These are phyloP conservation scores for Monopis laevigella DNA, from an alignment of 2,888 invertebrate genomes.

Conservation along the genomic window DNA sequence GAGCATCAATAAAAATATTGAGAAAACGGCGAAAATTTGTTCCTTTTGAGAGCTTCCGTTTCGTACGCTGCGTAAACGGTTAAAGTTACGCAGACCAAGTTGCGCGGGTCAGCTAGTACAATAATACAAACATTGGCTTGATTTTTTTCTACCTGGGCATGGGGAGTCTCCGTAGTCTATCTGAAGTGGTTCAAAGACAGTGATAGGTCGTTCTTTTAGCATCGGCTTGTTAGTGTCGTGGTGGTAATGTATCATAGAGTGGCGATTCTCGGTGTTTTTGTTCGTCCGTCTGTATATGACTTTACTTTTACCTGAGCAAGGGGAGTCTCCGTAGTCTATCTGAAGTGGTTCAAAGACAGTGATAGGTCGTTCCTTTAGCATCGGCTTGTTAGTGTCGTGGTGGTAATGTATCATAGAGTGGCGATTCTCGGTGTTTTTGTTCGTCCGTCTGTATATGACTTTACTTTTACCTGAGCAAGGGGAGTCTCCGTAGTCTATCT, in stretches of 20 bases:
- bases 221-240: slow-evolving; percentile 48
- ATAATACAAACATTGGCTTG: too few relatives aligned
- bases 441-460: slow-evolving; percentile 48
- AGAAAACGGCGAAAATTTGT: too few relatives aligned
- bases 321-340: slow-evolving; percentile 51
- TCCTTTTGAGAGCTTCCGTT: too few relatives aligned
- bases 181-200: slow-evolving; percentile 55
- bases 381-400: slow-evolving; percentile 47
- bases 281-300: slow-evolving; percentile 50
- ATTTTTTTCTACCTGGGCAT: not conserved
- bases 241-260: slow-evolving; percentile 63
- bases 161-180: slow-evolving; percentile 52
- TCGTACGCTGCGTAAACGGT: too few relatives aligned
- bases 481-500: slow-evolving; percentile 53
- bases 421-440: slow-evolving; percentile 49
- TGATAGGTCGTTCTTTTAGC: slow-evolving; percentile 50
- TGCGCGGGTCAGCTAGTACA: too few relatives aligned
- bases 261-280: slow-evolving; percentile 51
- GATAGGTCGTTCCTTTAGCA: slow-evolving; percentile 48
- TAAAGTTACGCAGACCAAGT: too few relatives aligned
- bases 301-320: slow-evolving; percentile 22
- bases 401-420: slow-evolving; percentile 65
- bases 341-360: slow-evolving; percentile 58
- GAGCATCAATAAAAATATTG: too few relatives aligned
- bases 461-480: slow-evolving; percentile 24